Percentiles rank a stretch among this genome's conserved stretches.
phyloP scores from a whole-genome alignment of 2,113 vertebrate species.

The Nestor notabilis region DNA sequence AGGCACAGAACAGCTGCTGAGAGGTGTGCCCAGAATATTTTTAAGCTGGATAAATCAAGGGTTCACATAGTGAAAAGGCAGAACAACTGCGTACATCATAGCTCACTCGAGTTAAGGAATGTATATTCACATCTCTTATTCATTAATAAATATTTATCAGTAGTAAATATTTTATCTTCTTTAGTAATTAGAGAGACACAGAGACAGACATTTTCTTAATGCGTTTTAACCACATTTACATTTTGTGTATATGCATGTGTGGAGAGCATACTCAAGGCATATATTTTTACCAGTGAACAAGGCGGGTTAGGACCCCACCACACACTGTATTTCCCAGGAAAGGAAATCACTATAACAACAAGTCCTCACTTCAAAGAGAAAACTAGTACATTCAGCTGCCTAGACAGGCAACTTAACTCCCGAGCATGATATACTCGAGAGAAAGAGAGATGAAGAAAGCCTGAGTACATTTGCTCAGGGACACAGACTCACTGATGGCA shows the following conservation, averaged over 20 bases:
- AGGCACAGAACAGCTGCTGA: neutral
- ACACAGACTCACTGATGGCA: neutral
- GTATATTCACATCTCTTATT: neutral
- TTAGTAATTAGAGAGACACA: neutral
- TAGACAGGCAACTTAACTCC: neutral
- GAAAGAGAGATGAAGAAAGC: neutral
- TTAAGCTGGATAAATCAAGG: neutral
- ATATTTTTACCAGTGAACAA: neutral
- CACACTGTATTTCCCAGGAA: neutral
- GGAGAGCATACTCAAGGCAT: neutral
- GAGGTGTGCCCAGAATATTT: neutral
- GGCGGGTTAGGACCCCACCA: neutral
- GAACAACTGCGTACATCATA: neutral
- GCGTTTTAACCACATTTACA: neutral
- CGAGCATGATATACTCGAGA: neutral
- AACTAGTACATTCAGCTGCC: neutral
- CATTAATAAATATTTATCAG: neutral
- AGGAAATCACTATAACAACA: neutral
- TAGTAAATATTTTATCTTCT: neutral
- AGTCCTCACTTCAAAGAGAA: neutral
- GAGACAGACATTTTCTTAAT: neutral
- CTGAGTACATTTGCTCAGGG: neutral
- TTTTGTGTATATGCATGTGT: accelerated
- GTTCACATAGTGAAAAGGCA: neutral
- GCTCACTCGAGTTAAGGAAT: neutral